A percentile compares a stretch with the other conserved stretches of the same genome.
Evolutionary conservation across 2,888 invertebrate genomes (phyloP).

Genomic region (Mechanitis messenoides): DNA sequence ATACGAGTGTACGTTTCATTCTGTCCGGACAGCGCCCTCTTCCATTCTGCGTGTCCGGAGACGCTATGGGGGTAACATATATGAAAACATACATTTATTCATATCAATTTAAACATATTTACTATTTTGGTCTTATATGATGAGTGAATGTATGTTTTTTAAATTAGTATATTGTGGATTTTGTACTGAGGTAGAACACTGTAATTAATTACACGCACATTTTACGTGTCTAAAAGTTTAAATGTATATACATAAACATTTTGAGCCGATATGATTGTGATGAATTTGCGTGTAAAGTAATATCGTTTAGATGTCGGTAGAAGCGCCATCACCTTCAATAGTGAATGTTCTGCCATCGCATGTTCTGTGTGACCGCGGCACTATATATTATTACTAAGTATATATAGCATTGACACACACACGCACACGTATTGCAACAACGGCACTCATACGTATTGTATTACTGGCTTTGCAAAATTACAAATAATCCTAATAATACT

Average conservation of each 20-base stretch:
- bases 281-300: slow-evolving; percentile 2
- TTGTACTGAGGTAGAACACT: background rate
- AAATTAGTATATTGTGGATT: background rate
- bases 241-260: background rate
- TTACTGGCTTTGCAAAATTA: too few species aligned
- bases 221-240: background rate
- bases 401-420: too few species aligned
- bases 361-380: too few species aligned
- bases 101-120: background rate
- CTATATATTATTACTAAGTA: too few species aligned
- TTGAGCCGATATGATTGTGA: background rate
- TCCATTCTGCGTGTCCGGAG: slow-evolving; percentile 59
- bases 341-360: background rate
- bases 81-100: slow-evolving; percentile 14
- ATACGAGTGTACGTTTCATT: slow-evolving; percentile 37
- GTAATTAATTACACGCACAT: background rate
- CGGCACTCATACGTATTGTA: too few species aligned
- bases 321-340: background rate
- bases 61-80: slow-evolving; percentile 54
- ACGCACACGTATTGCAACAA: too few species aligned
- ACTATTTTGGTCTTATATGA: background rate
- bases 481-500: too few species aligned
- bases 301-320: background rate
- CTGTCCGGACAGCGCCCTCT: slow-evolving; percentile 52
- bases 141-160: slow-evolving; percentile 1